A percentile compares a stretch with the other conserved stretches of the same genome.
These are phyloP conservation scores for Ophthalmolycus amberensis DNA, from an alignment of 2,113 vertebrate species.

Conservation along the genomic window DNA sequence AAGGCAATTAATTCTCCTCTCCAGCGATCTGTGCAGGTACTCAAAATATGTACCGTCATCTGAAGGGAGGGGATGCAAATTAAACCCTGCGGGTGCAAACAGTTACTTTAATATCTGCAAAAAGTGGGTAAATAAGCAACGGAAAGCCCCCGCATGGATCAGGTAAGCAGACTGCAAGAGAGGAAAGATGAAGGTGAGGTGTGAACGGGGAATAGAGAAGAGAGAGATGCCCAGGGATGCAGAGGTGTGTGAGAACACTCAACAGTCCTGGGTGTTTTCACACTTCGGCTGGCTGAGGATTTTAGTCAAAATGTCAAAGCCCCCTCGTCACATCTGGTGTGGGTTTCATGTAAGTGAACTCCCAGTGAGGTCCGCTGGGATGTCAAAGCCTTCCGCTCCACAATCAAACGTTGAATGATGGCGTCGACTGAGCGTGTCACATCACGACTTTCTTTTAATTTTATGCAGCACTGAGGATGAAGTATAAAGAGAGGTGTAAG, in stretches of 20 bases:
- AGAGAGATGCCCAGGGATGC: neutral
- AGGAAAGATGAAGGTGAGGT: neutral
- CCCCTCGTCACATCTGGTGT: neutral
- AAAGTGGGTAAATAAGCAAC: conserved; percentile 18
- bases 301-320: neutral
- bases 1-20: conserved; percentile 58
- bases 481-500: neutral
- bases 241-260: neutral
- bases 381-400: neutral
- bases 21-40: conserved; percentile 42
- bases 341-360: neutral
- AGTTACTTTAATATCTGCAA: conserved; percentile 16
- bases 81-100: conserved; percentile 26
- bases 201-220: neutral
- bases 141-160: neutral
- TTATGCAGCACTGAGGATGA: neutral
- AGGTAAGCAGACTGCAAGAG: conserved; percentile 11
- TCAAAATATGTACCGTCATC: conserved; percentile 33
- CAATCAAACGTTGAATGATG: neutral
- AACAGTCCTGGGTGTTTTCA: neutral
- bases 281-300: neutral
- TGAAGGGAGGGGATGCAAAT: conserved; percentile 40
- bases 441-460: neutral
- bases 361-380: neutral
- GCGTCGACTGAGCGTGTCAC: neutral